Percentiles rank a stretch among this genome's conserved stretches.
phyloP scores from a whole-genome alignment of 2,797 vertebrate species.

The Lutjanus argentimaculatus region DNA sequence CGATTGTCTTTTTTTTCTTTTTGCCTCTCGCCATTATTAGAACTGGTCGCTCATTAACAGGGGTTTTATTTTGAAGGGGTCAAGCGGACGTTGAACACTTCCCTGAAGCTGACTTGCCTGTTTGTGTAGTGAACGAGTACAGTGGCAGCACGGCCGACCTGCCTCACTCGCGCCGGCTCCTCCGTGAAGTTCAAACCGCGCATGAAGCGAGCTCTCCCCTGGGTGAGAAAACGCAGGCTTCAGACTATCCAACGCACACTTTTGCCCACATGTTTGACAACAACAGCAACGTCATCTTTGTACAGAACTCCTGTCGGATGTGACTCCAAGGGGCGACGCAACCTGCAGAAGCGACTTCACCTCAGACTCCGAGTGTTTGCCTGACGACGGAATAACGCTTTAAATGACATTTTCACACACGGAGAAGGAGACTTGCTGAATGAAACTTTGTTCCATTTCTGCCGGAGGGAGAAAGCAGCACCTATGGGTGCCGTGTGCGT shows the following conservation, averaged over 20 bases:
- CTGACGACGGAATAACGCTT: conserved; percentile 25
- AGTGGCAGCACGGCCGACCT: conserved; percentile 7
- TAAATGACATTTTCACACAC: conserved; percentile 25
- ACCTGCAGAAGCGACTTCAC: conserved; percentile 42
- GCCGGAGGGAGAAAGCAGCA: background rate
- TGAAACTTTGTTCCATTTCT: conserved; percentile 59
- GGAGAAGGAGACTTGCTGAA: conserved; percentile 33
- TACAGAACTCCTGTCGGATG: conserved; percentile 5
- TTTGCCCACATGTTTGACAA: background rate
- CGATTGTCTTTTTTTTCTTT: background rate
- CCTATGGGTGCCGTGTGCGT: background rate
- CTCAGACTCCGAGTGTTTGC: background rate
- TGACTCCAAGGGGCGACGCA: conserved; percentile 25
- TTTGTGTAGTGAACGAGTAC: background rate
- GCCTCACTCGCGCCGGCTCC: conserved; percentile 44
- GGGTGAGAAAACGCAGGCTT: background rate
- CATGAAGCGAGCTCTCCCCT: background rate
- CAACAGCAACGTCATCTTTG: conserved; percentile 3
- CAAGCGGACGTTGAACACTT: background rate
- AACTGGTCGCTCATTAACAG: background rate
- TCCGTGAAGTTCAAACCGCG: conserved; percentile 54
- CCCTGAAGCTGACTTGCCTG: background rate
- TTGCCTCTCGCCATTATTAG: accelerated
- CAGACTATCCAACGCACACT: background rate
- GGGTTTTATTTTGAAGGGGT: conserved; percentile 55